Evolutionary conservation across 1,140 invertebrate genomes (phyloP), one percentile per base, ranked within the genome.

Genomic region (Cydia splendana): DNA sequence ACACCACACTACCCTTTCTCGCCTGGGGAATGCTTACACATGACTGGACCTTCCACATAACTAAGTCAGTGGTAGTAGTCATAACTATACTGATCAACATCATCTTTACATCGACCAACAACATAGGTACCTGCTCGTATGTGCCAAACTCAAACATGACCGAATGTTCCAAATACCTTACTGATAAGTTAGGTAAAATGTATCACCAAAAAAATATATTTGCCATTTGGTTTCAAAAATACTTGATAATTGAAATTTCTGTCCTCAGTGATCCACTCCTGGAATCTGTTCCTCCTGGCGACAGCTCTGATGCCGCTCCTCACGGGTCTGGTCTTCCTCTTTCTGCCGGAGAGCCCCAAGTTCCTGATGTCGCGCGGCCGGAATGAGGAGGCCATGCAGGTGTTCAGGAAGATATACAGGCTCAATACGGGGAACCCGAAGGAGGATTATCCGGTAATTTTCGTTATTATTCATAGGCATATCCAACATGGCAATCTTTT

Each of bases 341-440:
- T 96, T 80, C 93, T 97, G 4, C 96, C 96, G 0, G 97, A 98
- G 87, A 97, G 96, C 84, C 97, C 97, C 5, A 97, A 97, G 88
- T 98, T 96, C 87, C 89, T 97, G 0, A 96, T 98, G 95, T 95
- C 95, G 0, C 93, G 94, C 82, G 96, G 96, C 75, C 94, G 95
- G 65, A 96, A 96, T 78, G 93, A 95, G 0, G 95, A 96, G 81
- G 96, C 96, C 0, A 82, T 96, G 69, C 75, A 91, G 38, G 91
- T 96, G 0, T 95, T 96, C 75, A 84, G 86, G 53, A 93, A 80
- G 48, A 95, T 96, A 7, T 96, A 95, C 80, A 83, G 86, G 0
- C 83, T 93, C 4, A 97, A 97, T 79, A 96, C 94, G 12, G 94
- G 95, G 4, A 93, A 94, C 79, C 88, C 94, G 2, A 83, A 88